Percentiles rank a stretch among this genome's conserved stretches.
phyloP scores from a whole-genome alignment of 2,113 vertebrate genomes.

The Tachycineta bicolor region DNA sequence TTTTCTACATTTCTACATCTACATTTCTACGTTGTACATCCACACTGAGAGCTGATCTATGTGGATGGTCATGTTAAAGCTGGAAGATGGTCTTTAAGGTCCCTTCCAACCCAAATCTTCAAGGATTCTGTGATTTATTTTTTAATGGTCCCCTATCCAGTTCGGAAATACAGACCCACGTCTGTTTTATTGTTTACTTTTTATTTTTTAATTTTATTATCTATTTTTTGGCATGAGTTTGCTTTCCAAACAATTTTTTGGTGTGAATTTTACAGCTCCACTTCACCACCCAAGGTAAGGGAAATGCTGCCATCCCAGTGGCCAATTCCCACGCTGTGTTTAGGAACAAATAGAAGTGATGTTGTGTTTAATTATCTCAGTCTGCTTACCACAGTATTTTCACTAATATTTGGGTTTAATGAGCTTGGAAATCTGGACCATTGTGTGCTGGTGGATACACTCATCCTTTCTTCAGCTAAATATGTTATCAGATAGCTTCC shows the following conservation, averaged over 20 bases:
- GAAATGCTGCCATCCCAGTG: not conserved
- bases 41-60: not conserved
- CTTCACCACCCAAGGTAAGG: not conserved
- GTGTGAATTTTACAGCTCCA: not conserved
- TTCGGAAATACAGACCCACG: not conserved
- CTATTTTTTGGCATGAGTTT: not conserved
- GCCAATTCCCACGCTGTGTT: not conserved
- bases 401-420: not conserved
- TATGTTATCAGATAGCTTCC: not conserved
- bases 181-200: not conserved
- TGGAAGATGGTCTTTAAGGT: not conserved
- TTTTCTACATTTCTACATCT: not conserved
- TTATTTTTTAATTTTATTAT: not conserved
- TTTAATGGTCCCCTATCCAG: not conserved
- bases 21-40: not conserved
- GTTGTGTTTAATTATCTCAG: not conserved
- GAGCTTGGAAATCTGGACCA: conserved; percentile 8
- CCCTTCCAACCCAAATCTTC: not conserved
- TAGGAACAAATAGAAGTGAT: not conserved
- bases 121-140: not conserved
- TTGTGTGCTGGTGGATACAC: not conserved
- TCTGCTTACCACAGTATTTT: not conserved
- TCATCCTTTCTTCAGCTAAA: not conserved
- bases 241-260: not conserved
- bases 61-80: not conserved